These are phyloP conservation scores for Pluvialis apricaria DNA, from an alignment of 2,113 vertebrate species.

Conservation along the genomic window DNA sequence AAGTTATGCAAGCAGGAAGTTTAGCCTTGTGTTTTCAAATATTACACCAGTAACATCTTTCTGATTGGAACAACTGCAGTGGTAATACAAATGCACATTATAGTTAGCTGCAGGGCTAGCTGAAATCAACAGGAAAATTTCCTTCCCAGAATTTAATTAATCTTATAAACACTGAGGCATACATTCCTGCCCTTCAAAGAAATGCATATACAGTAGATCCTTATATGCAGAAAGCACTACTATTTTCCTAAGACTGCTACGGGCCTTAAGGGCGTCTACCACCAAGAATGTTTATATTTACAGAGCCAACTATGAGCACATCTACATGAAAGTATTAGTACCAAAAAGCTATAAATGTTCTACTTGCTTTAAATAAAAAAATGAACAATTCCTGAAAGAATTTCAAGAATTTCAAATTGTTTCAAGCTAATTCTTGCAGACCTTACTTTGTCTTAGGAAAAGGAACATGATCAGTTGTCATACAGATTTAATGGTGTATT, in stretches of 20 bases:
- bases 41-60: not conserved
- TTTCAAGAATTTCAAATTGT: not conserved
- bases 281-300: not conserved
- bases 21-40: not conserved
- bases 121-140: not conserved
- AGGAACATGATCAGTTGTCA: not conserved
- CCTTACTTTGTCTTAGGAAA: not conserved
- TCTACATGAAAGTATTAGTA: not conserved
- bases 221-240: not conserved
- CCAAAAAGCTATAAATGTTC: not conserved
- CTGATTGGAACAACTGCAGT: not conserved
- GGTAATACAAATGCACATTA: not conserved
- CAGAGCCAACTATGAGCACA: not conserved
- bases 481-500: not conserved
- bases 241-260: not conserved
- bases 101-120: not conserved
- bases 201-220: not conserved
- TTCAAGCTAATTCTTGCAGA: not conserved
- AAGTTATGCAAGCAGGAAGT: not conserved
- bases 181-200: not conserved
- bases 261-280: not conserved
- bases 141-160: not conserved
- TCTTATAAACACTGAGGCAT: not conserved
- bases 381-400: not conserved
- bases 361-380: not conserved